Conservation (phyloP, 2,113 vertebrate species). For the Istiophorus platypterus region DNA sequence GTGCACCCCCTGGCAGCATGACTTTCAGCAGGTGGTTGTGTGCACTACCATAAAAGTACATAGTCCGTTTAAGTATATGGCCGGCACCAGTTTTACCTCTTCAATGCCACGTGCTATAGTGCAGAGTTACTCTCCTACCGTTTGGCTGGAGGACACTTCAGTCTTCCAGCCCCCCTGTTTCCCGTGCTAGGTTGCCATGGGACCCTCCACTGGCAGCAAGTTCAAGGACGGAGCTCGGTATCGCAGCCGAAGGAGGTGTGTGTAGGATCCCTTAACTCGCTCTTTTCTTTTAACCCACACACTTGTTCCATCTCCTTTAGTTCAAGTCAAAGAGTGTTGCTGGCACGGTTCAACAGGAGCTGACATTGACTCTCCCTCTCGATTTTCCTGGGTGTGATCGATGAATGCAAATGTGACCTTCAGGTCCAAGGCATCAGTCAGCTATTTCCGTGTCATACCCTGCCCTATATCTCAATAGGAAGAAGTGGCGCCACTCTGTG, state of each 20-base stretch:
- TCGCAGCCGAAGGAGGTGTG: slow-evolving; percentile 32
- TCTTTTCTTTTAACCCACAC: neutral
- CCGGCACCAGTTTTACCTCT: neutral
- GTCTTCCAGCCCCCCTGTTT: slow-evolving; percentile 15
- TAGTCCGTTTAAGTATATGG: neutral
- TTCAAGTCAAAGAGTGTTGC: neutral
- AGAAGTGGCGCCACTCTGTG: neutral
- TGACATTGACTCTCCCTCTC: neutral
- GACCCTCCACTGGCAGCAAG: slow-evolving; percentile 39
- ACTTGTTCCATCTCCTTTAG: neutral
- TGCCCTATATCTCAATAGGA: neutral
- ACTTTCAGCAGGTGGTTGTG: slow-evolving; percentile 56
- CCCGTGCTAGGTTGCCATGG: slow-evolving; percentile 31
- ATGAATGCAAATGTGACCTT: slow-evolving; percentile 16
- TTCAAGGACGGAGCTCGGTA: slow-evolving; percentile 50
- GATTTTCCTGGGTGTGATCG: neutral
- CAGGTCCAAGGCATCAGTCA: neutral
- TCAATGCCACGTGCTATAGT: neutral
- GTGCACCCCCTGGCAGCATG: slow-evolving; percentile 31
- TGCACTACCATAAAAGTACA: slow-evolving; percentile 13
- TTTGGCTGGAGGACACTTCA: neutral
- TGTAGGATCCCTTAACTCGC: neutral
- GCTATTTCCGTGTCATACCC: neutral
- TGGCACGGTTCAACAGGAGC: neutral
- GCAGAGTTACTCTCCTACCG: neutral